Base-by-base conservation (phyloP, 2,888 invertebrate species). In the Teleogryllus oceanicus region DNA sequence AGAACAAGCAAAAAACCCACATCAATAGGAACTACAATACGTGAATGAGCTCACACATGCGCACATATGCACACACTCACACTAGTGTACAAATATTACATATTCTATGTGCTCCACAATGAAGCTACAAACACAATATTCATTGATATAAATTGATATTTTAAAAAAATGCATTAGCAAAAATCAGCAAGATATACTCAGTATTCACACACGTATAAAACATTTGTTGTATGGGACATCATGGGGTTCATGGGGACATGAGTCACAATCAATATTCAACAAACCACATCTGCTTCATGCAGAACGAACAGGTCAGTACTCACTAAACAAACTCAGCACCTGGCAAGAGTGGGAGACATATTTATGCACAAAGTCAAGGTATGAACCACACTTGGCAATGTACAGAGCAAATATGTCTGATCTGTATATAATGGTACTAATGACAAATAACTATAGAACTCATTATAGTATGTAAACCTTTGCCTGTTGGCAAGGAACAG, bases 21-120 rank as follows among this genome's bases (percentile, higher is more conserved):
- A 37, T 37, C 10, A 13, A 75, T 75, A 75, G 75, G 75, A 75
- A 75, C 75, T 75, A 75, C 75, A 75, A 75, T 75, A 75, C 20
- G 75, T 75, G 75, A 75, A 75, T 75, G 21, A 24, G 75, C 75
- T 24, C 13, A n/a, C 75, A 75, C 75, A 24, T 24, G 8, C 62
- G 13, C 62, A 62, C n/a, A 62, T n/a, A 62, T n/a, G n/a, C 62
- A 62, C 62, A 62, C 62, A 62, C 62, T 5, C 62, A 62, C n/a
- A 62, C 62, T 62, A 18, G 62, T 62, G 62, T 62, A 62, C 62
- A 62, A 62, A 62, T 62, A 62, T 62, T 62, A 62, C 37, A 37
- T 37, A 37, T 37, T 8, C 62, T 62, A 62, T 16, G 62, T 62
- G 62, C 62, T 62, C 62, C 62, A 62, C 62, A 62, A 62, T 62